Evolutionary conservation across 1,140 invertebrate species (phyloP), one percentile per base, ranked within the genome.

Genomic region (Laodelphax striatellus): DNA sequence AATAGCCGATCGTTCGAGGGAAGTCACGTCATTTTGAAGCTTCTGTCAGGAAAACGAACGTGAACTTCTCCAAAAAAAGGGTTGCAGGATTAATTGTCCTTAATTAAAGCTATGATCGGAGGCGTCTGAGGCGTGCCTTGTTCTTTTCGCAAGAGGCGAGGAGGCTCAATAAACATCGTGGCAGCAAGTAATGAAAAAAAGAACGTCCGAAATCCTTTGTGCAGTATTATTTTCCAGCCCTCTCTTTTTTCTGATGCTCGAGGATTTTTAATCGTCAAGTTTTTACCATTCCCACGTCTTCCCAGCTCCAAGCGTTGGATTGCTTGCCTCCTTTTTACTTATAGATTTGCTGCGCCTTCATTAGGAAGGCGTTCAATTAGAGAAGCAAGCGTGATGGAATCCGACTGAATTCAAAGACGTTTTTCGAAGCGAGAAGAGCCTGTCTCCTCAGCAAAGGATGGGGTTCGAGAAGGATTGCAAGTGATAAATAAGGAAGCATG

Each of bases 261-360:
- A 50, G 46, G 46, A 50, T 50, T 50, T 50, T 50, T 50, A 50
- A 50, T 50, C 46, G 46, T 14, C 46, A 50, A 50, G 46, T 50
- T 50, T 50, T 50, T 50, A 38, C 46, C 21, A 22, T 22, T 17
- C 16, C 16, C 46, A 50, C 46, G 46, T 50, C 46, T 50, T 50
- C 46, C 43, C n/a, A 6, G 6, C 14, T 46, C 4, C 28, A 31
- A 31, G 28, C 34, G 34, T 38, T 38, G 34, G 34, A 38, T 38
- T 38, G 34, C 34, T 38, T 38, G 34, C 46, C 43, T 19, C 21
- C 21, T 19, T 50, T 17, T 50, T 22, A 17, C 46, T 50, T 50
- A 50, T 50, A 50, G 46, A 50, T 50, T 50, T 50, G 16, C 46
- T 11, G 16, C 21, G 46, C 46, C 46, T 50, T 50, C 46, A 50